Base-by-base conservation (phyloP, 2,888 invertebrate species). In the Auanema sp. region DNA sequence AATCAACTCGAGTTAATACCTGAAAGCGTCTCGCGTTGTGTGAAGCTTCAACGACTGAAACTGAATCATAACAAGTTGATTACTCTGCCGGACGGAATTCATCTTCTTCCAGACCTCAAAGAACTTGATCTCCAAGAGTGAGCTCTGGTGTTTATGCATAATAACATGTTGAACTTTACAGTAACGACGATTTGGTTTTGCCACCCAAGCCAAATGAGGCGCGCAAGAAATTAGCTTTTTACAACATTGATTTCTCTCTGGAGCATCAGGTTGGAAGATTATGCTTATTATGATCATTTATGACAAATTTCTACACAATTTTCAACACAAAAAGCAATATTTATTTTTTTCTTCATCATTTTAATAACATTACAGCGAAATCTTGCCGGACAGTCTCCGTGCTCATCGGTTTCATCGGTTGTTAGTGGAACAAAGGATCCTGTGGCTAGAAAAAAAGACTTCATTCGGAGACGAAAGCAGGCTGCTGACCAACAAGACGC, bases 161-260 rank as follows among this genome's bases (percentile, higher is more conserved):
- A 52, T 12, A 51, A 16, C 44, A 44, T 14, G n/a, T n/a, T n/a
- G 25, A 43, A 54, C 23, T 24, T 78, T 78, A 25, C 65, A 78
- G 80, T 63, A 98, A 98, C 88, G 92, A 86, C 41, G 94, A 95
- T 78, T 87, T 98, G 70, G 90, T 95, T 66, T 95, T 98, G 93
- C 98, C 98, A 0, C 93, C 93, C 2, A 96, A 96, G 85, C 97
- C 97, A 0, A 90, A 89, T 16, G 88, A 88, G 69, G 90, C 92
- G 84, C 87, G 89, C 33, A 79, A 79, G 61, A 77, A 76, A n/a
- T 77, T 85, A 44, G 86, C 87, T 64, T 98, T 91, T 86, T 99
- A 98, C 85, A 98, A 98, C 83, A 95, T 99, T 64, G 98, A 98
- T 87, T 99, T 98, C 87, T 95, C 96, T 0, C 87, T 98, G 69